Conservation (phyloP, 1,140 invertebrate species). For the Lordiphosa mommai region DNA sequence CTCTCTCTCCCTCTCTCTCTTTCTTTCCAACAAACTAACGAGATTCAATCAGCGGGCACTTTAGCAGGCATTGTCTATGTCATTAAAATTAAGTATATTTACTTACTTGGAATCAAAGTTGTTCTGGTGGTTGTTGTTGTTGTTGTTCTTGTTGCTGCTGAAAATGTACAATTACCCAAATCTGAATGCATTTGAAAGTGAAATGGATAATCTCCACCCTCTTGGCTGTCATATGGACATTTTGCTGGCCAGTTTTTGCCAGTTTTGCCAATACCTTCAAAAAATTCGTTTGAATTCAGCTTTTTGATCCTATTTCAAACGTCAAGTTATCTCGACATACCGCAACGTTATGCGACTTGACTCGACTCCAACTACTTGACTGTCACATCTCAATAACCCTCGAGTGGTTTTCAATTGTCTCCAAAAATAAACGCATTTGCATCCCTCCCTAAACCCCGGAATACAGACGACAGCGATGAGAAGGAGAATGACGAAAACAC, state of each 20-base stretch:
- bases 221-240: too few relatives aligned
- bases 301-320: conserved; percentile 72
- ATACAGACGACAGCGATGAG: not conserved
- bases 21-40: conserved; percentile 26
- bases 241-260: not conserved
- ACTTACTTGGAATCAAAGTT: conserved; percentile 55
- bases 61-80: conserved; percentile 58
- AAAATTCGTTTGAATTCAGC: conserved; percentile 14
- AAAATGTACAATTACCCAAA: not conserved
- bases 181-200: not conserved
- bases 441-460: conserved; percentile 31
- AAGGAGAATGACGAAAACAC: conserved; percentile 1
- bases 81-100: conserved; percentile 68
- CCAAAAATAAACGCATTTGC: conserved; percentile 75
- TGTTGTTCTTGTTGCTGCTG: too few relatives aligned
- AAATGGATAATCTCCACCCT: not conserved
- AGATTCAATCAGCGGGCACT: conserved; percentile 64
- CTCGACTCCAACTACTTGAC: conserved; percentile 63
- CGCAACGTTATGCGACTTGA: conserved; percentile 17
- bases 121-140: not conserved
- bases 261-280: conserved; percentile 17
- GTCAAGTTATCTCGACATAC: conserved; percentile 55
- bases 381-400: conserved; percentile 77
- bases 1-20: conserved; percentile 11
- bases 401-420: conserved; percentile 76